Conservation (phyloP, 2,797 vertebrate species). For the Knipowitschia caucasica region DNA sequence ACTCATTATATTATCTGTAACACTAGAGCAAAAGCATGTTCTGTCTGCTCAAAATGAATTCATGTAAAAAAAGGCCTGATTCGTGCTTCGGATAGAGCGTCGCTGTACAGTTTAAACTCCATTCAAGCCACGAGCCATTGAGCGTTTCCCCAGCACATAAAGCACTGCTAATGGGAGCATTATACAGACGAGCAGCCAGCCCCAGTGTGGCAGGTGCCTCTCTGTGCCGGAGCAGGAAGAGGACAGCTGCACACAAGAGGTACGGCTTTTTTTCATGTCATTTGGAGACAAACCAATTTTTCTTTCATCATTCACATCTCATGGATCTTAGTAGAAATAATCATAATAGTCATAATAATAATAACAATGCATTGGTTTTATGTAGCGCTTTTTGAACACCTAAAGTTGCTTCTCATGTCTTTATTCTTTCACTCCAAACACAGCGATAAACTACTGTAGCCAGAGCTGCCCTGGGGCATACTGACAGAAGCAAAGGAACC, state of each 20-base stretch:
- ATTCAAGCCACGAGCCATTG: slow-evolving; percentile 19
- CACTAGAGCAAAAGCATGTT: background rate
- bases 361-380: no score
- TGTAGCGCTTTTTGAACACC: no score
- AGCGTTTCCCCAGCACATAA: slow-evolving; percentile 29
- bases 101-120: slow-evolving; percentile 5
- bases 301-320: background rate
- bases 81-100: slow-evolving; percentile 20
- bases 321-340: no score
- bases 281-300: background rate
- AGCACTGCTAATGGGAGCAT: slow-evolving; percentile 26
- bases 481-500: no score
- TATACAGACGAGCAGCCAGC: slow-evolving; percentile 16
- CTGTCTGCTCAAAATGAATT: slow-evolving; percentile 6
- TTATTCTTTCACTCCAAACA: no score
- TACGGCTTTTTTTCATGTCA: background rate
- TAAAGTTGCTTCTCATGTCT: no score
- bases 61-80: slow-evolving; percentile 18
- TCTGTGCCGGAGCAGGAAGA: slow-evolving; percentile 11
- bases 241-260: background rate
- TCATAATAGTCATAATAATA: no score
- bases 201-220: slow-evolving; percentile 16
- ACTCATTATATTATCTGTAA: background rate
- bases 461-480: no score
- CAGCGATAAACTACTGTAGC: no score